Conservation (phyloP, 2,888 invertebrate genomes). For the Enchytraeus crypticus region DNA sequence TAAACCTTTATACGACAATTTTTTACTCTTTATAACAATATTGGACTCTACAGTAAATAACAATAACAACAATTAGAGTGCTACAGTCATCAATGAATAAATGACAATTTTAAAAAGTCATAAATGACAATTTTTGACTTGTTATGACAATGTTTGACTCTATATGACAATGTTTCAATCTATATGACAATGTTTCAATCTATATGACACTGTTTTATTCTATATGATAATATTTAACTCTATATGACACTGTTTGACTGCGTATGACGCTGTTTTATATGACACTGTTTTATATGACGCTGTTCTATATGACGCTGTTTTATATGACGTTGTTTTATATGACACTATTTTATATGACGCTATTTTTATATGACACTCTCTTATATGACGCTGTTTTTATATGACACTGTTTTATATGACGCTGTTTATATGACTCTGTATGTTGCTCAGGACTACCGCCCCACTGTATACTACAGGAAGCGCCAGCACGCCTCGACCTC, state of each 20-base stretch:
- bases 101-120: background rate
- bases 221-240: background rate
- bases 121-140: background rate
- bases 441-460: slow-evolving; percentile 62
- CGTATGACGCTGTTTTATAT: no score
- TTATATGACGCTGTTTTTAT: background rate
- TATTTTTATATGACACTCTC: background rate
- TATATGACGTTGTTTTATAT: no score
- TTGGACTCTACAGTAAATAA: no score
- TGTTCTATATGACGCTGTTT: no score
- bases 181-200: background rate
- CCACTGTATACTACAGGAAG: slow-evolving; percentile 76
- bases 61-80: no score
- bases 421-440: no score
- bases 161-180: background rate
- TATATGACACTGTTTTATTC: background rate
- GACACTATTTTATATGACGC: background rate
- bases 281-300: no score
- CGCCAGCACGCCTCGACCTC: slow-evolving; percentile 69
- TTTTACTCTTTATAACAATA: no score
- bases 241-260: no score
- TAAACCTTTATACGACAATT: no score
- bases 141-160: background rate
- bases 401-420: background rate
- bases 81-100: no score